A percentile compares a stretch with the other conserved stretches of the same genome.
phyloP scores from a whole-genome alignment of 2,888 invertebrate species.

The Trissonchulus latispiculum region DNA sequence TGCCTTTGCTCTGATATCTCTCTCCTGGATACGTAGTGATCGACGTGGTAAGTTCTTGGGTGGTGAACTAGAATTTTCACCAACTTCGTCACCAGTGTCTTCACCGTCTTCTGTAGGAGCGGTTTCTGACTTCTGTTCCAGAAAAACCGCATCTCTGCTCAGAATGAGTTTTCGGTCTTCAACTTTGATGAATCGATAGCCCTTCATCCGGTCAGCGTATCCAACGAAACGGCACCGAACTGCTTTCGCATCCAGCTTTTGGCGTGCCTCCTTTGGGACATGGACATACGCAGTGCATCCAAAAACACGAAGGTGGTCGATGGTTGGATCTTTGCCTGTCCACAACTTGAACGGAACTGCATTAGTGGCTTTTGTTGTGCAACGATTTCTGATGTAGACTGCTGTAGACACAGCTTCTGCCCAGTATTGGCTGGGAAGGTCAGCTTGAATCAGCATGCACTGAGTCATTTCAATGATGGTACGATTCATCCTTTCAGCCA shows the following conservation, averaged over 20 bases:
- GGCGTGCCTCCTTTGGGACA: background rate
- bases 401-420: slow-evolving; percentile 26
- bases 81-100: background rate
- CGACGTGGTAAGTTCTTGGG: background rate
- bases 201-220: background rate
- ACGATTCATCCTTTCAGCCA: slow-evolving; percentile 23
- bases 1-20: too few relatives aligned
- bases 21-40: background rate
- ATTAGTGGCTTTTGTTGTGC: slow-evolving; percentile 11
- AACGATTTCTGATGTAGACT: slow-evolving; percentile 24
- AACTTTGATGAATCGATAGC: background rate
- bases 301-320: background rate
- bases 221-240: background rate
- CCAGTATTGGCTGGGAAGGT: slow-evolving; percentile 24
- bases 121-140: background rate
- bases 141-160: background rate
- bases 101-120: background rate
- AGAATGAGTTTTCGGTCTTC: background rate
- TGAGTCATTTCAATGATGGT: slow-evolving; percentile 21
- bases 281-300: background rate
- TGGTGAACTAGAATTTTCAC: background rate
- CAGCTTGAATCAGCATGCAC: slow-evolving; percentile 20
- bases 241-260: slow-evolving; percentile 4
- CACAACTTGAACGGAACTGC: background rate
- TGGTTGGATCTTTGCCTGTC: background rate